These are phyloP conservation scores for Drosophila rubida DNA, from an alignment of 2,888 invertebrate genomes.

Conservation along the genomic window DNA sequence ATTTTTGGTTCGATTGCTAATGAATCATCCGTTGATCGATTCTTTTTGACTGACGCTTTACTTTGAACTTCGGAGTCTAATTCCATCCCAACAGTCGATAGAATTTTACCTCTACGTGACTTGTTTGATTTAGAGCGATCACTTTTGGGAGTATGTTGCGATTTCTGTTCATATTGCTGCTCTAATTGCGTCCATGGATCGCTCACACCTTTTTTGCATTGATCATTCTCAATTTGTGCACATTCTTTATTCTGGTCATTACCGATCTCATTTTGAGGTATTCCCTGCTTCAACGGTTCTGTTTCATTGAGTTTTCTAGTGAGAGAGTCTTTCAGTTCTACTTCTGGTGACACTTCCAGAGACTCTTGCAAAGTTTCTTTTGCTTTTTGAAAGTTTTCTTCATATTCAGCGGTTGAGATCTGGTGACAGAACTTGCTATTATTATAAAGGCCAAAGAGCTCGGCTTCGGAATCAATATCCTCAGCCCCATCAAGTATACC, in stretches of 20 bases:
- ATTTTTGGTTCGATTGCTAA: background rate
- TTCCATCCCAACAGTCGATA: background rate
- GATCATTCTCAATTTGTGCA: background rate
- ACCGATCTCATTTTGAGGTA: background rate
- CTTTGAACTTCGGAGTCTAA: background rate
- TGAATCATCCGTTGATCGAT: background rate
- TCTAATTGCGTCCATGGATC: constrained; percentile 15
- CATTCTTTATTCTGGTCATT: background rate
- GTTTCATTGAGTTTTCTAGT: background rate
- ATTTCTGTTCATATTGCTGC: background rate
- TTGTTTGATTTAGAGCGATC: background rate
- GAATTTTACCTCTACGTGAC: background rate
- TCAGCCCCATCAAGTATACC: background rate
- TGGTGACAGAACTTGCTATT: constrained; percentile 10
- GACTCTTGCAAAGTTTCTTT: background rate
- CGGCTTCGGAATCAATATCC: background rate
- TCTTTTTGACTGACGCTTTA: background rate
- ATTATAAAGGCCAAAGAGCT: constrained; percentile 11
- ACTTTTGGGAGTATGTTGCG: background rate
- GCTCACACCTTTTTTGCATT: background rate
- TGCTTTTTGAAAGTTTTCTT: background rate
- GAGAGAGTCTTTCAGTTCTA: background rate
- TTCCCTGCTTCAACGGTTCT: background rate
- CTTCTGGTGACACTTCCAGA: background rate
- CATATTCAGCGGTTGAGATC: background rate